Evolutionary conservation across 2,888 invertebrate genomes (phyloP), one percentile per base, ranked within the genome.

Genomic region (Orthosia gothica): DNA sequence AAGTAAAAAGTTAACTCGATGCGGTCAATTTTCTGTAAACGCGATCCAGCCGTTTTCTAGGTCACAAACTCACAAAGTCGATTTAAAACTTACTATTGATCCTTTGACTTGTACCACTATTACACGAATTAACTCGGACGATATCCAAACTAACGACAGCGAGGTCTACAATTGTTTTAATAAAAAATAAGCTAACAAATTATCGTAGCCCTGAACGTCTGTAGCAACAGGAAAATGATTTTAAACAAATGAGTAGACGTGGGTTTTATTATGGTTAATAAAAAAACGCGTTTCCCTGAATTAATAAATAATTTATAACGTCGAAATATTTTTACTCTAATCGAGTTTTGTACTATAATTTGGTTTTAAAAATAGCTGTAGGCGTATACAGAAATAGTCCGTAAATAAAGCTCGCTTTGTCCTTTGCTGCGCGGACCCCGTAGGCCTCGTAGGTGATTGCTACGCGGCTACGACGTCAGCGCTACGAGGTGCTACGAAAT

Each of bases 1-100:
- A 94, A 95, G 93, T 94, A 93, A 95, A 95, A 95, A 95, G 91
- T 95, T 94, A 94, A 94, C 94, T 93, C 95, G 93, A 92, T 95
- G 94, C 95, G 94, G 95, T 93, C 94, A 92, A 93, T 91, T 92
- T 89, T 85, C 90, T 89, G 89, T 91, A 92, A 93, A 93, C 94
- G 93, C 93, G 92, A 92, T 91, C 89, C 90, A 89, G 84, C 80
- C 86, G 87, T 90, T 93, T 94, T 94, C 93, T 95, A 93, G 95
- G 93, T 94, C 95, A 93, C 92, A 91, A 92, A 92, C 93, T 94
- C 95, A 93, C 92, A 91, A 92, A 92, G 90, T 91, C 90, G 90
- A 93, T 93, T 90, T 89, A 90, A 92, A 94, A 92, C 82, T 92
- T 89, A 84, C 74, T 91, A 90, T 94, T 90, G 94, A 94, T 95